Conservation (phyloP, 2,888 invertebrate genomes). For the Colletes collaris region DNA sequence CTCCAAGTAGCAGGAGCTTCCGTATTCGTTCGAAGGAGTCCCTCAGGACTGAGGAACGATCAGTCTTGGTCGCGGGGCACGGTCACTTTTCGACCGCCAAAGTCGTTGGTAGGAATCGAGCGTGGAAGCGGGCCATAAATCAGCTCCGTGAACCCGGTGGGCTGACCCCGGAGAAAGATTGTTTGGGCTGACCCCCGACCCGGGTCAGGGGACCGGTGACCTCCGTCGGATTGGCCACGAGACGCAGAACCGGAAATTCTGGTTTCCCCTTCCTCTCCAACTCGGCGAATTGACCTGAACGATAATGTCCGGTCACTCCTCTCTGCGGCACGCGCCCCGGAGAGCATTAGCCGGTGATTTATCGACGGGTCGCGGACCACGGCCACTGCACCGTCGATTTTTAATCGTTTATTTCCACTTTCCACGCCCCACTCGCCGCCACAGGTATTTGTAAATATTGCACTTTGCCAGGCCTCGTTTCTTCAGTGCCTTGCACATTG, state of each 20-base stretch:
- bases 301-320: slow-evolving; percentile 81
- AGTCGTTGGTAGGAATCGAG: slow-evolving; percentile 34
- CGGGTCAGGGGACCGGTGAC: slow-evolving; percentile 67
- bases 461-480: not conserved
- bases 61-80: slow-evolving; percentile 48
- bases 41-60: slow-evolving; percentile 30
- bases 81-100: slow-evolving; percentile 57
- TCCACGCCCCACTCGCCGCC: not conserved
- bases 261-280: slow-evolving; percentile 27
- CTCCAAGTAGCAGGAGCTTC: no score
- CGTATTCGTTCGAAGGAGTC: no score
- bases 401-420: slow-evolving; percentile 68
- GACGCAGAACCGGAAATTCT: slow-evolving; percentile 75
- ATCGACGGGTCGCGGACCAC: slow-evolving; percentile 64
- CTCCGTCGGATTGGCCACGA: slow-evolving; percentile 59
- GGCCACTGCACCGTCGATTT: slow-evolving; percentile 51
- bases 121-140: slow-evolving; percentile 78
- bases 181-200: slow-evolving; percentile 82
- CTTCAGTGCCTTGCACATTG: no score
- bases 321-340: slow-evolving; percentile 76
- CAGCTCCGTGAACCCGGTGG: slow-evolving; percentile 77
- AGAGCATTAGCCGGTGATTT: slow-evolving; percentile 74
- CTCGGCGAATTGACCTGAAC: slow-evolving; percentile 74
- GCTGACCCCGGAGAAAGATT: slow-evolving; percentile 80
- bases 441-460: slow-evolving; percentile 47